A percentile compares a stretch with the other conserved stretches of the same genome.
Conservation (phyloP, 2,113 vertebrate genomes). For the Notothenia rossii region DNA sequence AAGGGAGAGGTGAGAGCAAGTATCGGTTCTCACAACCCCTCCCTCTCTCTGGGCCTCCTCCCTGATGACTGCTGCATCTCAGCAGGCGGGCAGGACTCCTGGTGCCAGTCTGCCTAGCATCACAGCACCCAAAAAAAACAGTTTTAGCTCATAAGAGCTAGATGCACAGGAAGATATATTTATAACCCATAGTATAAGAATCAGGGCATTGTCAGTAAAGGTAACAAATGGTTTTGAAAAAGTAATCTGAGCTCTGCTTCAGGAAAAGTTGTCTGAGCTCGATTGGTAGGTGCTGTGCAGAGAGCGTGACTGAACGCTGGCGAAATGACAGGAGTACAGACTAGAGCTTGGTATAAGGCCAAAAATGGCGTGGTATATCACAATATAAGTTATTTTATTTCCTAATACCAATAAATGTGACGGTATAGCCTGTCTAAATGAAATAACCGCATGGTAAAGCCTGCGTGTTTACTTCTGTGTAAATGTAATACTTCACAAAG, state of each 20-base stretch:
- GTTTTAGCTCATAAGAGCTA: background rate
- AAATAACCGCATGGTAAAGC: too few species aligned
- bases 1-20: conserved; percentile 36
- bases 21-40: conserved; percentile 55
- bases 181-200: too few species aligned
- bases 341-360: background rate
- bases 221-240: too few species aligned
- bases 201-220: too few species aligned
- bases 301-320: conserved; percentile 14
- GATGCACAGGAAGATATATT: background rate
- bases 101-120: conserved; percentile 5
- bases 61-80: conserved; percentile 4
- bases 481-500: too few species aligned
- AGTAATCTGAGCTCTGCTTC: conserved; percentile 23
- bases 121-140: background rate
- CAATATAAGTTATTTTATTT: too few species aligned
- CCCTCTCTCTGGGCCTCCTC: conserved; percentile 7
- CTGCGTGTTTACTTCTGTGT: too few species aligned
- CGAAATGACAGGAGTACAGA: conserved; percentile 1
- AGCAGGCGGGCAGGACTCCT: background rate
- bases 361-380: too few species aligned
- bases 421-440: too few species aligned
- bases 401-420: too few species aligned
- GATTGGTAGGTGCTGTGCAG: conserved; percentile 9
- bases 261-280: conserved; percentile 30